Percentiles rank a stretch among this genome's conserved stretches.
Conservation (phyloP, 2,797 vertebrate genomes). For the Trachurus trachurus region DNA sequence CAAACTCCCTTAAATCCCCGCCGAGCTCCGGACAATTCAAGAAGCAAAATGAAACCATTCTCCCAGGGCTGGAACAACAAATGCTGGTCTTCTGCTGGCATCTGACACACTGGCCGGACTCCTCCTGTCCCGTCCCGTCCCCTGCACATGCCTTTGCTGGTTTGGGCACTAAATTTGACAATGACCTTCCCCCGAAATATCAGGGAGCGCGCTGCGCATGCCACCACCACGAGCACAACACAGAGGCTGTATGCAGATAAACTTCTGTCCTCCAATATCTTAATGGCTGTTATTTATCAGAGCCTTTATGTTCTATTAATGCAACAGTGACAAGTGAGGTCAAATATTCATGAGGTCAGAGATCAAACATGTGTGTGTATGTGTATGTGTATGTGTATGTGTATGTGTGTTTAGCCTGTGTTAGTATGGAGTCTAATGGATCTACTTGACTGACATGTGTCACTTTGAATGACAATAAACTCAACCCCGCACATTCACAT, state of each 20-base stretch:
- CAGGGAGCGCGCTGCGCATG: constrained; percentile 54
- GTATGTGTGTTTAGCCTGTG: neutral
- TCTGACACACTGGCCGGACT: constrained; percentile 32
- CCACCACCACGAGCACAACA: constrained; percentile 20
- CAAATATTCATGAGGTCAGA: neutral
- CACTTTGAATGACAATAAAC: neutral
- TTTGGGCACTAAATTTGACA: constrained; percentile 77
- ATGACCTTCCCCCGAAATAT: constrained; percentile 85
- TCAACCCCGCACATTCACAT: constrained; percentile 3
- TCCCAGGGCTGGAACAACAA: constrained; percentile 15
- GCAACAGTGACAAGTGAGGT: neutral
- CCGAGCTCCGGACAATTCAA: neutral
- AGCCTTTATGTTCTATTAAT: neutral
- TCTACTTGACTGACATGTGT: neutral
- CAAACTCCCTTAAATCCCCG: neutral
- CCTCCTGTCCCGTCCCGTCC: constrained; percentile 35
- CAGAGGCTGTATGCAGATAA: constrained; percentile 25
- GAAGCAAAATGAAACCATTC: constrained; percentile 4
- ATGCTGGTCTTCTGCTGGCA: constrained; percentile 29
- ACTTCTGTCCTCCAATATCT: constrained; percentile 19
- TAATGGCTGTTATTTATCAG: neutral
- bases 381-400: too few relatives aligned
- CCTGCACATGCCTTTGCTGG: constrained; percentile 63
- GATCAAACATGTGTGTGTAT: neutral
- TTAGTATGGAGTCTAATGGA: neutral